Evolutionary conservation across 2,113 vertebrate genomes (phyloP).

Genomic region (Petaurus breviceps): DNA sequence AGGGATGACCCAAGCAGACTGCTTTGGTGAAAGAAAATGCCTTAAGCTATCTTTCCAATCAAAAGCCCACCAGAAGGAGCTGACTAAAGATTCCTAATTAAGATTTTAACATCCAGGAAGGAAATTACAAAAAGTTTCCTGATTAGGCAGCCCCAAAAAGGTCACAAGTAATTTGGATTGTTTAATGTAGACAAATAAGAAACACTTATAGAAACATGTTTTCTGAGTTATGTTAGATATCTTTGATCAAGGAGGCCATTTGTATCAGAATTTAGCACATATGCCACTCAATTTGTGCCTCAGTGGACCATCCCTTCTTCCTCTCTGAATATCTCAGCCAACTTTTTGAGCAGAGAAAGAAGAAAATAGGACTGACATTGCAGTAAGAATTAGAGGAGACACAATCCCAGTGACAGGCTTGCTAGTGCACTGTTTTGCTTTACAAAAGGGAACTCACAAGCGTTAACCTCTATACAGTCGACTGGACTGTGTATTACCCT

Average conservation of each 20-base stretch:
- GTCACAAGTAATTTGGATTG: slow-evolving; percentile 62
- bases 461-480: neutral
- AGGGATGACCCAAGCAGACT: neutral
- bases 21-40: neutral
- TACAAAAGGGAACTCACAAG: slow-evolving; percentile 42
- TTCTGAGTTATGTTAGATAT: slow-evolving; percentile 26
- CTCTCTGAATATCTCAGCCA: neutral
- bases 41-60: neutral
- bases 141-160: slow-evolving; percentile 50
- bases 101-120: slow-evolving; percentile 59
- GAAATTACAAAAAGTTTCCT: slow-evolving; percentile 69
- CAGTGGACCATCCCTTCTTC: neutral
- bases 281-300: neutral
- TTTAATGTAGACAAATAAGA: slow-evolving; percentile 46
- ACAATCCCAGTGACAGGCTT: slow-evolving; percentile 12
- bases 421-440: slow-evolving; percentile 18
- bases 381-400: slow-evolving; percentile 5
- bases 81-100: slow-evolving; percentile 70
- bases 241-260: slow-evolving; percentile 46
- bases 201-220: slow-evolving; percentile 41
- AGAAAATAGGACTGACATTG: slow-evolving; percentile 1
- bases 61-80: slow-evolving; percentile 60
- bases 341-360: neutral
- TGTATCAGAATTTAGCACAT: slow-evolving; percentile 36
- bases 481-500: neutral